A percentile compares a stretch with the other conserved stretches of the same genome.
Conservation (phyloP, 2,888 invertebrate genomes). For the Apamea anceps region DNA sequence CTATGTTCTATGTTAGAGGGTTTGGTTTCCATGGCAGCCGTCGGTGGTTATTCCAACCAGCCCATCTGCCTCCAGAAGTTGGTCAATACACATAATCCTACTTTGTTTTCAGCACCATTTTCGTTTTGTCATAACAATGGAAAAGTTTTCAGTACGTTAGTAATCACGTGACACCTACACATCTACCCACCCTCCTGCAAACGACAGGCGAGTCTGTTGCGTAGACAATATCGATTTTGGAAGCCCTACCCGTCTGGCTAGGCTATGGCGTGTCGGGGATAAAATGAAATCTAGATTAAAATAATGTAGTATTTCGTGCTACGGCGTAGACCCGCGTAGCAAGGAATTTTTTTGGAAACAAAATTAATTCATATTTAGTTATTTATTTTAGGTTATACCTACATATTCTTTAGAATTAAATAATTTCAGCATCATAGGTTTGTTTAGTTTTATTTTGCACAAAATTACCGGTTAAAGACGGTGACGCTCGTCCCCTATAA, state of each 20-base stretch:
- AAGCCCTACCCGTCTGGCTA: constrained; percentile 37
- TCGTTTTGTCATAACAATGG: constrained; percentile 10
- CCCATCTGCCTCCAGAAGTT: neutral
- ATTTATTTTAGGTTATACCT: neutral
- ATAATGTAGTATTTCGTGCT: neutral
- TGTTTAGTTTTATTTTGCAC: neutral
- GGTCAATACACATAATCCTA: neutral
- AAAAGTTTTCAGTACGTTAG: constrained; percentile 15
- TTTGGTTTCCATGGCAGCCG: neutral
- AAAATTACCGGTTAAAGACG: no score
- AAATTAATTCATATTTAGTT: neutral
- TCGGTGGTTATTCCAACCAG: neutral
- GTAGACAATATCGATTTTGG: constrained; percentile 33
- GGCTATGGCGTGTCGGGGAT: neutral
- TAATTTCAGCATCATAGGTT: neutral
- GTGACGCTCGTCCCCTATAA: no score
- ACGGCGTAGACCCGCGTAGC: constrained; percentile 27
- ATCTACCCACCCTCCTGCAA: constrained; percentile 11
- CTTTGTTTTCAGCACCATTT: neutral
- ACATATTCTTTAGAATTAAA: neutral
- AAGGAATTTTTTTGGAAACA: neutral
- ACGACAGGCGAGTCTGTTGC: neutral
- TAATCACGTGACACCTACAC: constrained; percentile 1
- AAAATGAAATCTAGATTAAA: neutral
- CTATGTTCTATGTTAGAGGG: neutral